Evolutionary conservation across 1,140 invertebrate genomes (phyloP), one percentile per base, ranked within the genome.

Genomic region (Diorhabda elongata): DNA sequence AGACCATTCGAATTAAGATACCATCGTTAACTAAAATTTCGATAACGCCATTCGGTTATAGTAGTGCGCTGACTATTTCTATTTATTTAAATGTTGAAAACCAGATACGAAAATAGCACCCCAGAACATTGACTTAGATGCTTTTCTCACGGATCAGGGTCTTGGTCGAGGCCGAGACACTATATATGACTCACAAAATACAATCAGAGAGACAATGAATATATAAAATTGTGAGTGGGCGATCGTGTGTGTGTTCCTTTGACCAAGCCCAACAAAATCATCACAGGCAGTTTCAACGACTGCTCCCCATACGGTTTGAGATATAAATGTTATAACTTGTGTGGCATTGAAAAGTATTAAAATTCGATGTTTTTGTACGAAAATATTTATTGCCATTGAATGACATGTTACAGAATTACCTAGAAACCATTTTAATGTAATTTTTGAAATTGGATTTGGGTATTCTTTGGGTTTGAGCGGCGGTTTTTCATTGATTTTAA

Each of bases 151-250:
- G 47, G n/a, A 52, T 52, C 47, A 52, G 47, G 47, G 47, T 52
- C 47, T 52, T 52, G 47, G 47, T 52, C 47, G 47, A 52, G 47
- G 47, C 47, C 47, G 47, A 52, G 47, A 52, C 47, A 8, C 47
- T 52, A 52, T 52, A 52, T 52, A 52, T 52, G 47, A 52, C 47
- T 52, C 47, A 52, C 47, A 52, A 52, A 52, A 52, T n/a, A 52
- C 47, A 52, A 52, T 52, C 47, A 52, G 47, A 52, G 47, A 52
- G 47, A 52, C 47, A 52, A 52, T 52, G 47, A 52, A 52, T 52
- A 52, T 52, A 52, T 52, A 52, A 52, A 52, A 52, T 52, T 52
- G 47, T 52, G 47, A 52, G 47, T 52, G 47, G 47, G 47, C 47
- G 47, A n/a, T n/a, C 47, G 47, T 52, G 47, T 52, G 47, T 52